Percentiles rank a stretch among this genome's conserved stretches.
phyloP scores from a whole-genome alignment of 2,797 vertebrate genomes.

The Trematomus bernacchii region DNA sequence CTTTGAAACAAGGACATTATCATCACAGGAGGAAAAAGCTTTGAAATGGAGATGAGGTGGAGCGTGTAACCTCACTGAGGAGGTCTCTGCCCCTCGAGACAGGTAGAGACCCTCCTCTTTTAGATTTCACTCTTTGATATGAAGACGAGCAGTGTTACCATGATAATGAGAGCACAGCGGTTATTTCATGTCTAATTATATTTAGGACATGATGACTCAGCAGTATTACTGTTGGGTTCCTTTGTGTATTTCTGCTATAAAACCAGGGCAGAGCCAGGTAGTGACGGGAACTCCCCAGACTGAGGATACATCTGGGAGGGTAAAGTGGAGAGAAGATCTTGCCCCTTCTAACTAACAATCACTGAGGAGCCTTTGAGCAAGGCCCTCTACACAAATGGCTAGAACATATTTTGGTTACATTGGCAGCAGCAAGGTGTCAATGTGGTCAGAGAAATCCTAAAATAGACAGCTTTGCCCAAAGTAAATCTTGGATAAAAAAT shows the following conservation, averaged over 20 bases:
- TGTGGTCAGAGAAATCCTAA: too few species aligned
- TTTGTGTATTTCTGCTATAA: neutral
- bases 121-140: neutral
- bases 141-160: neutral
- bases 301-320: too few species aligned
- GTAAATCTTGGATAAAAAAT: too few species aligned
- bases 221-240: neutral
- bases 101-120: neutral
- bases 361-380: too few species aligned
- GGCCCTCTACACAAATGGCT: too few species aligned
- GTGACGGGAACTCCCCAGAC: too few species aligned
- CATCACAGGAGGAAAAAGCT: constrained; percentile 13
- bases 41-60: constrained; percentile 35
- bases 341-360: too few species aligned
- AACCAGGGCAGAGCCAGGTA: too few species aligned
- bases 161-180: neutral
- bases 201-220: neutral
- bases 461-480: too few species aligned
- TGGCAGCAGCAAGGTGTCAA: too few species aligned
- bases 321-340: too few species aligned
- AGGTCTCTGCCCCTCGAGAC: neutral
- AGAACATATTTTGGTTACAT: too few species aligned
- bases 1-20: constrained; percentile 7
- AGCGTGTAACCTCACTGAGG: constrained; percentile 6
- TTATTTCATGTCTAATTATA: neutral